These are phyloP conservation scores for Isichthys henryi DNA, from an alignment of 2,113 vertebrate genomes.

Conservation along the genomic window DNA sequence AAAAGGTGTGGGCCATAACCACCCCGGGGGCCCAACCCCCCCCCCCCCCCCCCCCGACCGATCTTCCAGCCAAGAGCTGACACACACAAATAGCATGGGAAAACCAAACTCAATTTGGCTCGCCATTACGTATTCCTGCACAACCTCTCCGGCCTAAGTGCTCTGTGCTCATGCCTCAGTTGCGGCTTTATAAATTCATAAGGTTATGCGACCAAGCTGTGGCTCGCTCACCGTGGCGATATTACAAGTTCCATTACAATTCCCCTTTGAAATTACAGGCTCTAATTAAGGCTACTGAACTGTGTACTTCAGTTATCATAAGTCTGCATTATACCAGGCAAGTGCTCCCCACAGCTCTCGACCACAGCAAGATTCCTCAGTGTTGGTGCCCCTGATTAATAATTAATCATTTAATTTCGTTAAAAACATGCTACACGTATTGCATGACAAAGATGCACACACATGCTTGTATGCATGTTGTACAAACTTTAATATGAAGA, in stretches of 20 bases:
- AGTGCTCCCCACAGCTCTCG: slow-evolving; percentile 40
- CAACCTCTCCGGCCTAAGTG: slow-evolving; percentile 42
- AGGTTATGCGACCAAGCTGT: slow-evolving; percentile 46
- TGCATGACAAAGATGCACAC: background rate
- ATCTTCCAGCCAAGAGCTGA: slow-evolving; percentile 42
- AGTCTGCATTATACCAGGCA: slow-evolving; percentile 53
- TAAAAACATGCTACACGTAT: slow-evolving; percentile 39
- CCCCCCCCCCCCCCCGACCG: slow-evolving; percentile 44
- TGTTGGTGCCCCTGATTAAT: slow-evolving; percentile 39
- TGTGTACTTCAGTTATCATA: slow-evolving; percentile 43
- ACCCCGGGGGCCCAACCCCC: slow-evolving; percentile 49
- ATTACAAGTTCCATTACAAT: slow-evolving; percentile 42
- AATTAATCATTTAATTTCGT: slow-evolving; percentile 45
- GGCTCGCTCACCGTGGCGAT: slow-evolving; percentile 47
- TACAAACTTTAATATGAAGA: background rate
- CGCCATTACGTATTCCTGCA: slow-evolving; percentile 58
- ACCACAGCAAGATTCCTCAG: slow-evolving; percentile 41
- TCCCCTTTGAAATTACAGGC: slow-evolving; percentile 49
- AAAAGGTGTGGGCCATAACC: slow-evolving; percentile 51
- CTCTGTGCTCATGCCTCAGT: slow-evolving; percentile 45
- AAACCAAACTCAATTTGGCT: slow-evolving; percentile 60
- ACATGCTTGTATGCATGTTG: background rate
- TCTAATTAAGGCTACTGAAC: slow-evolving; percentile 53
- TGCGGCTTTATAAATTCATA: slow-evolving; percentile 51
- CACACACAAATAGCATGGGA: slow-evolving; percentile 50